Conservation (phyloP, 2,888 invertebrate species). For the Platycheirus albimanus region DNA sequence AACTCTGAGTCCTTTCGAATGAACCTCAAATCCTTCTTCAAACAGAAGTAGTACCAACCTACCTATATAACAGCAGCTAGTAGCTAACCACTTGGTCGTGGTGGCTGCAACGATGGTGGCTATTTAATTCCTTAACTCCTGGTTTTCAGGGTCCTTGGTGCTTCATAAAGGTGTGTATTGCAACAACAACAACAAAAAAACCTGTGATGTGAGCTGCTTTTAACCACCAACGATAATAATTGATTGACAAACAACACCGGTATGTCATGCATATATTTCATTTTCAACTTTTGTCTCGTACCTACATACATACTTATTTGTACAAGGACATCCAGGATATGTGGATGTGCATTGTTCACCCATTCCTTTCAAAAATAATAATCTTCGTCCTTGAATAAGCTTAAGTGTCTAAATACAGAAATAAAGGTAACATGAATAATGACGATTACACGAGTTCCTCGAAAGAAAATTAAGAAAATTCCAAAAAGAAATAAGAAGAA, state of each 20-base stretch:
- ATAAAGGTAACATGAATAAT: conserved; percentile 31
- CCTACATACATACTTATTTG: not conserved
- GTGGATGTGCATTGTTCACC: not conserved
- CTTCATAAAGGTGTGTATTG: conserved; percentile 43
- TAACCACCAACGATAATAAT: conserved; percentile 66
- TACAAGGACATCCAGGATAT: too few relatives aligned
- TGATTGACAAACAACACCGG: conserved; percentile 71
- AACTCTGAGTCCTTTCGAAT: conserved; percentile 66
- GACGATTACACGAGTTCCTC: conserved; percentile 21
- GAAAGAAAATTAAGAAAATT: conserved; percentile 59
- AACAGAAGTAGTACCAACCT: conserved; percentile 43
- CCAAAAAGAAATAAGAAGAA: conserved; percentile 27
- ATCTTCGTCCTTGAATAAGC: conserved; percentile 23
- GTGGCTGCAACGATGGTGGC: conserved; percentile 4
- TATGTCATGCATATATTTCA: conserved; percentile 57
- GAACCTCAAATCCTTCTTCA: conserved; percentile 63
- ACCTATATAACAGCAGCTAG: too few relatives aligned
- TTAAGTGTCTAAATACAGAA: conserved; percentile 5
- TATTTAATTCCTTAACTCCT: too few relatives aligned
- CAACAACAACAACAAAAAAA: conserved; percentile 3
- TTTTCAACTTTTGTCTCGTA: conserved; percentile 53
- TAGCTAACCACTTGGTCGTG: conserved; percentile 18
- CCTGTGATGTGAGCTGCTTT: too few relatives aligned
- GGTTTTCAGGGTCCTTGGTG: not conserved
- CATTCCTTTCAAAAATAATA: not conserved